Conservation (phyloP, 2,113 vertebrate species). For the Podarcis raffonei region DNA sequence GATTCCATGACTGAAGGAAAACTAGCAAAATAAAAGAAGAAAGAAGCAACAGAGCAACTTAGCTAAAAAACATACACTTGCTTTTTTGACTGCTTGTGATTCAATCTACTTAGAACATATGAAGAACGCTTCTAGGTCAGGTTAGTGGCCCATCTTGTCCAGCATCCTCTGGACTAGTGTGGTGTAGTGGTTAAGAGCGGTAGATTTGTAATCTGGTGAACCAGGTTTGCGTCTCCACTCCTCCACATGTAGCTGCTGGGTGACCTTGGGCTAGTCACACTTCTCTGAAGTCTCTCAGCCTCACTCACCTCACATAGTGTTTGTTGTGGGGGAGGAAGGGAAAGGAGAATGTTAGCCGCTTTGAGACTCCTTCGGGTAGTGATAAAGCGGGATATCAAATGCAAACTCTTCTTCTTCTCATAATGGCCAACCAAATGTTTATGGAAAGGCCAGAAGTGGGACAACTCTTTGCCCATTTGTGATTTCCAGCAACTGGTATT, state of each 20-base stretch:
- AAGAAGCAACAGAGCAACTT: neutral
- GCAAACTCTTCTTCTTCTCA: too few relatives aligned
- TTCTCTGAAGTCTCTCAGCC: too few relatives aligned
- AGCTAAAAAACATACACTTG: neutral
- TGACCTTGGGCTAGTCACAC: too few relatives aligned
- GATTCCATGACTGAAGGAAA: slow-evolving; percentile 33
- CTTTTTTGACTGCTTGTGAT: neutral
- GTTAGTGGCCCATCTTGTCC: neutral
- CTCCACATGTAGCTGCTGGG: too few relatives aligned
- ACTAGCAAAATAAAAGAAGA: neutral
- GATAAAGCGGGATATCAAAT: too few relatives aligned
- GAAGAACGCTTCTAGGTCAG: neutral
- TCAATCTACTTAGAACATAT: neutral
- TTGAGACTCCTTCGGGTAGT: too few relatives aligned
- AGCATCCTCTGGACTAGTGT: neutral
- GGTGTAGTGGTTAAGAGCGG: too few relatives aligned
- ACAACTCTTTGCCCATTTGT: neutral
- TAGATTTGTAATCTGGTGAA: too few relatives aligned
- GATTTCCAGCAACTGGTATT: neutral
- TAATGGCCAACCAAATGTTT: neutral
- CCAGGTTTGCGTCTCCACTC: too few relatives aligned
- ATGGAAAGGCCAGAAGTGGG: neutral
- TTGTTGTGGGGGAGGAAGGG: too few relatives aligned
- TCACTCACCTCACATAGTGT: too few relatives aligned
- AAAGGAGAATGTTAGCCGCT: too few relatives aligned